Base-by-base conservation (phyloP, 2,113 vertebrate species). In the Nycticryphes semicollaris region DNA sequence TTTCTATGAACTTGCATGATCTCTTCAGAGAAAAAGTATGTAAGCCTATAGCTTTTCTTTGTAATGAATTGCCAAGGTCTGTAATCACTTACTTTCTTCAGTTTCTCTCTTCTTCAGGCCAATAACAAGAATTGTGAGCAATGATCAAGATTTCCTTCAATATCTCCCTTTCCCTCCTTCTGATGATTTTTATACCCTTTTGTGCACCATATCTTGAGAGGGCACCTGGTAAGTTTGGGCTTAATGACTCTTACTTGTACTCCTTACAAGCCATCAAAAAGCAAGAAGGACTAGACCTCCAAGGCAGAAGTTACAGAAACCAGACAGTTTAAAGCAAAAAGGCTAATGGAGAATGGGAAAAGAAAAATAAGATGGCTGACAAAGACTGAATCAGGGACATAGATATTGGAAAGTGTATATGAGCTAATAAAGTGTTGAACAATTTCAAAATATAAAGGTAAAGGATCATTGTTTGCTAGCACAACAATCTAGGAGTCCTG, bases 351-450 rank as follows among this genome's bases (percentile, higher is more conserved):
- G 37, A 70, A 88, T 9, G 11, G 47, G 62, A 85, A 75, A 53
- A 67, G 21, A 82, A 90, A 53, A 50, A 56, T 22, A n/a, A 88
- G 27, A 43, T 43, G 17, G 31, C 3, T 82, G 37, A 89, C 14
- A 60, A 77, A 51, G 39, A 60, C 56, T 47, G 41, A 59, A 53
- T 22, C 0, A 1, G 8, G 4, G 14, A 4, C n/a, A 48, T 1
- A 48, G 20, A 31, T 1, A 31, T 1, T 28, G 15, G 14, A 63
- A 76, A 57, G 51, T 5, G 2, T 28, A 22, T 1, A 4, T 18
- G 9, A 67, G 37, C 28, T 73, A 70, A 28, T 13, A 47, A 70
- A 25, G 41, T 75, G 74, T 16, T 11, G 54, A 5, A 94, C 14
- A 78, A 51, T 53, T 53, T 63, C 53, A 47, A 76, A 89, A 75